Evolutionary conservation across 2,888 invertebrate species (phyloP), one percentile per base, ranked within the genome.

Genomic region (Rhingia rostrata): DNA sequence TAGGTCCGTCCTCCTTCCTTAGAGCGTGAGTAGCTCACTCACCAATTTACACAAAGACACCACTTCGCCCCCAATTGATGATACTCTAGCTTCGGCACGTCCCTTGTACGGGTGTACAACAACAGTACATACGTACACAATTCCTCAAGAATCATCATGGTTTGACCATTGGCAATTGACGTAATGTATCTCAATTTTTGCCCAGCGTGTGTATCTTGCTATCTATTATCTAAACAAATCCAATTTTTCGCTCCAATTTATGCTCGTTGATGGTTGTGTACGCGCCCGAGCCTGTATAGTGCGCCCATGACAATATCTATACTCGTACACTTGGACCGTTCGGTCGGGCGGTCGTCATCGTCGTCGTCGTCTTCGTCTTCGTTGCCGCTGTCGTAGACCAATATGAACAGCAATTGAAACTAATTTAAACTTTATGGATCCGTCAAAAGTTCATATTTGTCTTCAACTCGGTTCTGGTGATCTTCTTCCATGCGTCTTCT

Each of bases 401-500:
- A 75, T 79, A 74, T 74, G 74, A 83, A 73, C 56, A 45, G 80
- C 73, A 84, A 84, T 84, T 84, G 84, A 84, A 84, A 84, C 84
- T 84, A 84, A 84, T 84, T 84, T 84, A 84, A 84, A 80, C 73
- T 84, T 84, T 84, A 79, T 79, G 79, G 79, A 74, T 74, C 69
- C 73, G 79, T 79, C 84, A 80, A 80, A 80, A 84, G 84, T 84
- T 84, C 84, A 80, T 80, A 84, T 66, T 75, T 70, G 70, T 75
- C 74, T 84, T 84, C 61, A 60, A 61, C 64, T 75, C 47, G 60
- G 74, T 58, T 30, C 14, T 33, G 66, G 56, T 63, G 73, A 64
- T 73, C 63, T 39, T 22, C 32, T 47, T 47, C 53, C 12, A 39
- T 45, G 39, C 6, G 43, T 14, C 39, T 30, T 39, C 53, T 63